phyloP scores from a whole-genome alignment of 2,888 invertebrate species.

The Ischnus inquisitorius region DNA sequence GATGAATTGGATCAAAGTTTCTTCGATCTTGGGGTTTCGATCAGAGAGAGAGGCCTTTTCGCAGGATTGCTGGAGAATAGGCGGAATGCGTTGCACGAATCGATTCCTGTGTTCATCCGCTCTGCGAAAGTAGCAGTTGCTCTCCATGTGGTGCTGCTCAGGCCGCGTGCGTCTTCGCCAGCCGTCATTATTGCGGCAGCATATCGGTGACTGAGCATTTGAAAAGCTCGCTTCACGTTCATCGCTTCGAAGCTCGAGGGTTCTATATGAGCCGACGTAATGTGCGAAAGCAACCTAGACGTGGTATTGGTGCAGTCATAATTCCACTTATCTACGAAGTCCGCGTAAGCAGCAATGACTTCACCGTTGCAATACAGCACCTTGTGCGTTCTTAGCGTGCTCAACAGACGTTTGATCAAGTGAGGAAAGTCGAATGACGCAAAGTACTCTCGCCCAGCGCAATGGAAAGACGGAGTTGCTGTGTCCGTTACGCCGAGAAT shows the following conservation, averaged over 20 bases:
- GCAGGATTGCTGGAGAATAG: no score
- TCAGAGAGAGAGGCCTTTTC: no score
- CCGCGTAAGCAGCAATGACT: slow-evolving; percentile 42
- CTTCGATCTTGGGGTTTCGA: no score
- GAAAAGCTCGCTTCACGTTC: slow-evolving; percentile 68
- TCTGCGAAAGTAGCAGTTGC: slow-evolving; percentile 18
- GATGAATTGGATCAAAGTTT: no score
- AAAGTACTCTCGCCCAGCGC: slow-evolving; percentile 26
- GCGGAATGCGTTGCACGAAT: no score
- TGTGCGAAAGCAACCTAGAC: slow-evolving; percentile 57
- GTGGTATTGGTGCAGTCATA: slow-evolving; percentile 25
- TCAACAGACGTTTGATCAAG: slow-evolving; percentile 61
- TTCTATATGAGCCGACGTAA: slow-evolving; percentile 52
- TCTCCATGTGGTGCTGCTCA: background rate
- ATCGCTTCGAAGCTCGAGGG: slow-evolving; percentile 62
- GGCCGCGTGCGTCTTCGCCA: slow-evolving; percentile 36
- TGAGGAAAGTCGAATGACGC: slow-evolving; percentile 58
- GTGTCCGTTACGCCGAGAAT: background rate
- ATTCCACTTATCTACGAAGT: slow-evolving; percentile 57
- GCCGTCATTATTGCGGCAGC: slow-evolving; percentile 57
- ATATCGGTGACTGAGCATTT: slow-evolving; percentile 58
- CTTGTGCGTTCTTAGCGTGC: slow-evolving; percentile 24
- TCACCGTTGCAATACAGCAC: slow-evolving; percentile 49
- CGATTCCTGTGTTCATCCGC: no score
- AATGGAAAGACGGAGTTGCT: slow-evolving; percentile 11